Evolutionary conservation across 2,797 vertebrate species (phyloP).

Genomic region (Schizopygopsis pylzovi): DNA sequence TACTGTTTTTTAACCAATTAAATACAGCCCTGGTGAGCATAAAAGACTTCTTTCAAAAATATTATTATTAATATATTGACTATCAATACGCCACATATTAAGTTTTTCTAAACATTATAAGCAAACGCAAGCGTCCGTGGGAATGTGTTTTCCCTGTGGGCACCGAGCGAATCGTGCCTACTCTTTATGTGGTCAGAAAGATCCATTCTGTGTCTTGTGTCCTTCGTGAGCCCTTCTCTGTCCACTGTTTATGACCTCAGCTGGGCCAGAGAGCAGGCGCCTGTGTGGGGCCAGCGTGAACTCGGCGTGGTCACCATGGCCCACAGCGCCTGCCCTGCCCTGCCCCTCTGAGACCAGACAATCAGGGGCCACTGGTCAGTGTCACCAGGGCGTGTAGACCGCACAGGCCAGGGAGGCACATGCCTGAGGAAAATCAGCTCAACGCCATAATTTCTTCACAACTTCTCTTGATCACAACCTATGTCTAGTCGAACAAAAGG

Average conservation of each 20-base stretch:
- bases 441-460: slow-evolving; percentile 51
- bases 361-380: slow-evolving; percentile 58
- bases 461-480: not conserved
- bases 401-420: slow-evolving; percentile 30
- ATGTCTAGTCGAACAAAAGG: not conserved
- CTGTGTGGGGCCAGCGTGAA: slow-evolving; percentile 70
- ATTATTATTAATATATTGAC: not conserved
- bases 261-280: slow-evolving; percentile 73
- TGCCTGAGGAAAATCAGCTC: slow-evolving; percentile 49
- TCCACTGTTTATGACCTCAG: slow-evolving; percentile 66
- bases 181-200: slow-evolving; percentile 58
- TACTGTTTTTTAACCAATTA: not conserved
- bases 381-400: slow-evolving; percentile 46
- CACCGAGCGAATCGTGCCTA: slow-evolving; percentile 42
- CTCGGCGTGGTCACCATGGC: slow-evolving; percentile 51
- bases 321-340: slow-evolving; percentile 58
- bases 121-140: slow-evolving; percentile 34
- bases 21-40: not conserved
- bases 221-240: slow-evolving; percentile 34
- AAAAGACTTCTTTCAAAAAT: not conserved
- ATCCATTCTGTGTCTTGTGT: slow-evolving; percentile 47
- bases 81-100: not conserved
- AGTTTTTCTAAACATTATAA: not conserved
- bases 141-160: slow-evolving; percentile 48
- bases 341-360: slow-evolving; percentile 63